Evolutionary conservation across 2,888 invertebrate genomes (phyloP), one percentile per base, ranked within the genome.

Genomic region (Amiota mariae): DNA sequence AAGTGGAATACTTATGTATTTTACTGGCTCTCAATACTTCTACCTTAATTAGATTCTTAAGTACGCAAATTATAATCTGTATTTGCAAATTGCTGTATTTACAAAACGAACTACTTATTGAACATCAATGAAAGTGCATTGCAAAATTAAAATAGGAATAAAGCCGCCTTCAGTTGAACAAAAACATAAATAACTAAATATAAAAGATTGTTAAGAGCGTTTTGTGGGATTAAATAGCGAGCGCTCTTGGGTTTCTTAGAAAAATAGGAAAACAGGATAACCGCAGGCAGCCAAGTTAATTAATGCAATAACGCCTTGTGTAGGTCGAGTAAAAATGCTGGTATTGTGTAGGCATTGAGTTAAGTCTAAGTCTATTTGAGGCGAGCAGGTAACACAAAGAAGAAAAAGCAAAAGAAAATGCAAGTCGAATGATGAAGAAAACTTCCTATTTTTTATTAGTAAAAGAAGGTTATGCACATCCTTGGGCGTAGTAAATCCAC

Each of bases 31-130:
- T 36, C 2, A 36, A 36, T 36, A 36, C 36, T 6, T 36, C 36
- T n/a, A 59, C 59, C 12, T 3, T 63, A 63, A 63, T 63, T 63
- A 63, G 63, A 46, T 24, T 63, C 63, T 46, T 63, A 63, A 36
- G 63, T 36, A 63, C 8, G 36, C 63, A 63, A 61, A 61, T 61
- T 61, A 18, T 36, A 36, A 36, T 15, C 61, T 61, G 18, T 12
- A n/a, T 36, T 36, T 36, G 36, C 36, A 36, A 36, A 36, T 36
- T 36, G 36, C 36, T 36, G 36, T 36, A n/a, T 36, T 36, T 36
- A 6, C 36, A 36, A 36, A 36, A 36, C 36, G 36, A 6, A 36
- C 2, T 6, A 36, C 36, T 36, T 36, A 36, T 36, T 36, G 36
- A 36, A 36, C 36, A 36, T 36, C 4, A 36, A 6, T 36, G 36